phyloP scores from a whole-genome alignment of 2,797 vertebrate genomes.

The Otolemur crassicaudatus region DNA sequence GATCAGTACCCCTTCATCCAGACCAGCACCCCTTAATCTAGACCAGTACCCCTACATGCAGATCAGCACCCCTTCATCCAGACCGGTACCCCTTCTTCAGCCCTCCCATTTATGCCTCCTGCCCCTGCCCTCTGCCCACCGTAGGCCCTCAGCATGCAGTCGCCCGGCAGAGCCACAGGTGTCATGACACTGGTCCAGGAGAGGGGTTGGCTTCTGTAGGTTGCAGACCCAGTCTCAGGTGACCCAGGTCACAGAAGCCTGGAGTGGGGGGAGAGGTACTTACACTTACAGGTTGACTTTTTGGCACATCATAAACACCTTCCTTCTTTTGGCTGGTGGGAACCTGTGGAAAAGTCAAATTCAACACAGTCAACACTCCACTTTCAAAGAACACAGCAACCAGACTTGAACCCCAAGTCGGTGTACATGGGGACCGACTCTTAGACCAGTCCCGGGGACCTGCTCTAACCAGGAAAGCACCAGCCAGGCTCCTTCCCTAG shows the following conservation, averaged over 20 bases:
- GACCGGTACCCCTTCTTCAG: background rate
- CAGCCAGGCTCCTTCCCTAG: background rate
- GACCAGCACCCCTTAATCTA: background rate
- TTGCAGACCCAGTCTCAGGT: fast-evolving
- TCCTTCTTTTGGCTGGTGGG: conserved; percentile 99
- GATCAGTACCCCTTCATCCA: background rate
- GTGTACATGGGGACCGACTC: background rate
- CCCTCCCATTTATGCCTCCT: background rate
- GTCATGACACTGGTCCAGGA: background rate
- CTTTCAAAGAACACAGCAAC: background rate
- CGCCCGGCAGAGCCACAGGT: background rate
- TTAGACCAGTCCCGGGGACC: background rate
- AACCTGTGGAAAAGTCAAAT: conserved; percentile 91
- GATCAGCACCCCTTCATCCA: background rate
- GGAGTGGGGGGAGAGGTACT: conserved; percentile 82
- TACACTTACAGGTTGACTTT: conserved; percentile 99
- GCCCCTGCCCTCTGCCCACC: background rate
- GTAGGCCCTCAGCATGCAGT: background rate
- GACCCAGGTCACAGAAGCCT: background rate
- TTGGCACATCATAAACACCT: conserved; percentile 99
- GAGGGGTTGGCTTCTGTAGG: fast-evolving
- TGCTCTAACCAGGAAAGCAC: background rate
- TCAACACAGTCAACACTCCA: conserved; percentile 44
- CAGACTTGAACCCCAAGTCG: background rate
- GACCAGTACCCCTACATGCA: too few relatives aligned